Evolutionary conservation across 2,797 vertebrate species (phyloP).

Genomic region (Nannoperca obscura): DNA sequence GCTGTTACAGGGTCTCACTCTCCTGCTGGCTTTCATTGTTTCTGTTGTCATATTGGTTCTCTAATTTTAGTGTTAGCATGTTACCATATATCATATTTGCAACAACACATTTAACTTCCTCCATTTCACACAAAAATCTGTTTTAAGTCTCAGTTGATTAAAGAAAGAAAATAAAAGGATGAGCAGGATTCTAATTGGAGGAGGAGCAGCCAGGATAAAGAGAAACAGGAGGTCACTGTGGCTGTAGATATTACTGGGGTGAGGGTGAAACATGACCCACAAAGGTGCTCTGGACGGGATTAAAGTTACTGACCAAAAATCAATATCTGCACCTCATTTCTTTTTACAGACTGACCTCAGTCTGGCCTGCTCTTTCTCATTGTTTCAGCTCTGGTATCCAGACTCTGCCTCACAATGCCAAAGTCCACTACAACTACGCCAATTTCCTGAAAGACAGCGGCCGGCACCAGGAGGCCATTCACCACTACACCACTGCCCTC

Average conservation of each 20-base stretch:
- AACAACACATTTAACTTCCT: no score
- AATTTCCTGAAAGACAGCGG: conserved; percentile 96
- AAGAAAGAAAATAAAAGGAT: no score
- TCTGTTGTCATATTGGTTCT: no score
- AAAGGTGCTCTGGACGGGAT: no score
- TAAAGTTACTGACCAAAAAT: background rate
- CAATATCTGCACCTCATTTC: background rate
- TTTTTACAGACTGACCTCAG: background rate
- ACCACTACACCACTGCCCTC: conserved; percentile 95
- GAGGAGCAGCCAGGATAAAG: no score
- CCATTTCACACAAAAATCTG: no score
- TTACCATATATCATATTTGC: no score
- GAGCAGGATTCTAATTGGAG: no score
- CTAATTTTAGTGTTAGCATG: no score
- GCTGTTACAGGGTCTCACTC: no score
- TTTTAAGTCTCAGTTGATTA: no score
- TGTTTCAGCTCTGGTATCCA: conserved; percentile 93
- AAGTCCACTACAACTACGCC: conserved; percentile 99
- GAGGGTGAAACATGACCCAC: background rate
- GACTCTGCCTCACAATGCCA: conserved; percentile 96
- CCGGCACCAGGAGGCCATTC: conserved; percentile 90
- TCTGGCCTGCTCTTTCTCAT: conserved; percentile 2
- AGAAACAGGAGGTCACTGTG: background rate
- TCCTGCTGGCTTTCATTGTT: no score
- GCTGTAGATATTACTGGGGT: background rate